A percentile compares a stretch with the other conserved stretches of the same genome.
Evolutionary conservation across 1,140 invertebrate species (phyloP).

Genomic region (Drosophila jambulina): DNA sequence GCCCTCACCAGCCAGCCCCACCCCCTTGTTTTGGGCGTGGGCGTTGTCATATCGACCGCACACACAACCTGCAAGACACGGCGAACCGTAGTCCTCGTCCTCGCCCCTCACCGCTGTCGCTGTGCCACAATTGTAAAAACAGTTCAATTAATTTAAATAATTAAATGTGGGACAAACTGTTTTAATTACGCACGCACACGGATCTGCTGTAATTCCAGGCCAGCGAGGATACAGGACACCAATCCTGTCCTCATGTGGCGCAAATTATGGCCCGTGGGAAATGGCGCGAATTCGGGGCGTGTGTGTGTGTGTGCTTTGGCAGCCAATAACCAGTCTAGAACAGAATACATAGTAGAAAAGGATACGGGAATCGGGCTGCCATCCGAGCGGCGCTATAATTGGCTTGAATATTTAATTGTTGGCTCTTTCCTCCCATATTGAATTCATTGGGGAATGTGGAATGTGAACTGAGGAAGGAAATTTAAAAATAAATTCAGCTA

Average conservation of each 20-base stretch:
- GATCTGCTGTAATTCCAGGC: constrained; percentile 39
- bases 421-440: constrained; percentile 34
- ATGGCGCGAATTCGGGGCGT: constrained; percentile 49
- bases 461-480: constrained; percentile 1
- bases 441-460: constrained; percentile 17
- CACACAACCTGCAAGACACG: constrained; percentile 60
- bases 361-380: not conserved
- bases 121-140: constrained; percentile 69
- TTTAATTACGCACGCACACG: constrained; percentile 71
- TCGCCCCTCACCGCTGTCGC: not conserved
- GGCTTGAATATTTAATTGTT: constrained; percentile 70
- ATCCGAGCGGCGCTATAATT: constrained; percentile 46
- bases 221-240: constrained; percentile 3
- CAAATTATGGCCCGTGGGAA: constrained; percentile 50
- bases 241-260: constrained; percentile 30
- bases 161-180: constrained; percentile 77
- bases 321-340: constrained; percentile 46
- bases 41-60: constrained; percentile 81
- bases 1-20: constrained; percentile 8
- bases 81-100: constrained; percentile 14
- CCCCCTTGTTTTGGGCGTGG: constrained; percentile 32
- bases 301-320: constrained; percentile 33
- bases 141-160: constrained; percentile 83
- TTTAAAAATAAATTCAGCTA: constrained; percentile 21
- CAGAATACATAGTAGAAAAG: not conserved